Base-by-base conservation (phyloP, 2,888 invertebrate genomes). In the Thecophora atra region DNA sequence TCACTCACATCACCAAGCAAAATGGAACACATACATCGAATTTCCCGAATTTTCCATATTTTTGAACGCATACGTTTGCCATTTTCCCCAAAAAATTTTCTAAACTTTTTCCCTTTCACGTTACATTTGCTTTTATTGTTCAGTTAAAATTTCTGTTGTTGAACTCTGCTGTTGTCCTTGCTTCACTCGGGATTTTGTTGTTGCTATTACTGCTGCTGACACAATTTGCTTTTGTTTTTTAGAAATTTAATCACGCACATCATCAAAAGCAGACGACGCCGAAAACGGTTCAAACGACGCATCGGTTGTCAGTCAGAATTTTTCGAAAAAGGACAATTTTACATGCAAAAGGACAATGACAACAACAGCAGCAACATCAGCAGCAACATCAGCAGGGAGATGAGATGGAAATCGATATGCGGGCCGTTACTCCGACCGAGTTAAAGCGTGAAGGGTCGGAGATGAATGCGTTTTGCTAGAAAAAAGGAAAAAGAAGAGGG, bases 351-450 rank as follows among this genome's bases (percentile, higher is more conserved):
- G n/a, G n/a, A n/a, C n/a, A n/a, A 2, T 17, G 52, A 63, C 19
- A 72, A 44, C 70, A 71, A 70, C 68, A 56, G 60, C 15, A 2
- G 65, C 71, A 71, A 26, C 62, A 72, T 62, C 30, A 26, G 30
- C 15, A 24, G n/a, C 51, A 54, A 52, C 52, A 47, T 28, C 64
- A 65, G 30, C n/a, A 4, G 44, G 42, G 44, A 77, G 79, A 80
- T 79, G 78, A 77, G 47, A 76, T 76, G 78, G 82, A 82, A 80
- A 80, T 81, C 80, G 82, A 82, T 80, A 80, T 80, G 80, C 80
- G 82, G 80, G 80, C 80, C 76, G 74, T 13, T 30, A 13, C 17
- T 47, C 37, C 37, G 6, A 11, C 11, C 47, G 47, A 47, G 15
- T 2, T 11, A 2, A 11, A 11, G 37, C 37, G 37, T 11, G 37